A percentile compares a stretch with the other conserved stretches of the same genome.
These are phyloP conservation scores for Lucilia cuprina DNA, from an alignment of 1,140 invertebrate species.

Conservation along the genomic window DNA sequence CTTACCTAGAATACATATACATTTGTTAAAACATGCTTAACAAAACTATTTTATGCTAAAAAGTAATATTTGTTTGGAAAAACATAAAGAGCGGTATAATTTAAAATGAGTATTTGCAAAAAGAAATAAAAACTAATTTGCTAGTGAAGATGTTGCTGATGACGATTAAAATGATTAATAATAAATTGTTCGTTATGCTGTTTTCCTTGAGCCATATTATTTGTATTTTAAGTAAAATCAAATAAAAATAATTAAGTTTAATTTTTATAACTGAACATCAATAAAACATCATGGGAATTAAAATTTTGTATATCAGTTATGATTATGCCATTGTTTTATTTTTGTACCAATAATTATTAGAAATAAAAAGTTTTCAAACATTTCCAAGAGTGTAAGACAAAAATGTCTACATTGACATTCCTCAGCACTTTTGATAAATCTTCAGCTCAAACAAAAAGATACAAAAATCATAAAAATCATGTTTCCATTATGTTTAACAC, in stretches of 20 bases:
- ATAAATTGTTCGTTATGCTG: slow-evolving; percentile 8
- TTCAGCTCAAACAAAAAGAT: neutral
- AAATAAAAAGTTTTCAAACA: too few relatives aligned
- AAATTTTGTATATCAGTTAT: neutral
- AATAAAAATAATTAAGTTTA: slow-evolving; percentile 25
- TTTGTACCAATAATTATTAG: too few relatives aligned
- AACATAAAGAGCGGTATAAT: neutral
- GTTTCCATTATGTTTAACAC: slow-evolving; percentile 31
- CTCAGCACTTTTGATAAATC: neutral
- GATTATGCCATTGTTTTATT: neutral
- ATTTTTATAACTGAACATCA: neutral
- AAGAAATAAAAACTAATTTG: neutral
- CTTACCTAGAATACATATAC: too few relatives aligned
- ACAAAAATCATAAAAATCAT: slow-evolving; percentile 7
- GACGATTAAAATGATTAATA: slow-evolving; percentile 7
- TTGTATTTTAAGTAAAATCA: slow-evolving; percentile 14
- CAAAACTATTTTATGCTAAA: too few relatives aligned
- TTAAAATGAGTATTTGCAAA: neutral
- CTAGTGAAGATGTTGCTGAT: neutral
- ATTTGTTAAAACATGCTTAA: too few relatives aligned
- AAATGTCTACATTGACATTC: neutral
- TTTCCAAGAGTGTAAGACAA: neutral
- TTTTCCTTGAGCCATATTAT: slow-evolving; percentile 27
- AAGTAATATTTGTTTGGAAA: too few relatives aligned
- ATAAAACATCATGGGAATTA: neutral